Evolutionary conservation across 2,797 vertebrate species (phyloP), one percentile per base, ranked within the genome.

Genomic region (Syngnathus rostellatus): DNA sequence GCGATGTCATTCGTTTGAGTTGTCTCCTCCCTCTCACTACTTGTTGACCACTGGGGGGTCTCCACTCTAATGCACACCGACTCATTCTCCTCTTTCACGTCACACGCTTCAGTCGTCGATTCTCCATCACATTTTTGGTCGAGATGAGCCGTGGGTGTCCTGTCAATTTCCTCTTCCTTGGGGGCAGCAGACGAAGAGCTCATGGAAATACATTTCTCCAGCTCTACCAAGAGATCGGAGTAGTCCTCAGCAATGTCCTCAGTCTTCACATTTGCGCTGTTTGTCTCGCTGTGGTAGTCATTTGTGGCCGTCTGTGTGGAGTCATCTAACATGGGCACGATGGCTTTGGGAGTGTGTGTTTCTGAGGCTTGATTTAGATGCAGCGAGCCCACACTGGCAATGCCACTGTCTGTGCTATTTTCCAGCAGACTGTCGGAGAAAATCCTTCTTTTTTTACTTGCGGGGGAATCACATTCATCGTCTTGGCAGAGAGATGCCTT

Each of bases 401-500:
- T 85, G 60, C 86, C 88, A 8, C 86, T 89, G 73, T 91, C 88
- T 2, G 80, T 65, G 68, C 79, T 73, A 4, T 64, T 83, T 2
- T 82, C 85, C 8, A 82, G 65, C 2, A 83, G 67, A 69, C 81
- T 87, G 80, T 86, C 88, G 39, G 81, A 67, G 8, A 79, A 76
- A 63, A 91, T 75, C 69, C 90, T 94, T 63, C 87, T 89, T 82
- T 88, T 94, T 73, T 97, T 98, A 78, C 79, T 89, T 0, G 90
- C 89, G 0, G 92, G 91, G 9, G 77, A 83, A 67, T 90, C 87
- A 69, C 85, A 87, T 72, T 86, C 80, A 66, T 92, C 88, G 69
- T 89, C 92, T 73, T 81, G 87, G 70, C 84, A 80, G 12, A 68
- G 68, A 17, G 85, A 83, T 2, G 72, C 76, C 74, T 75, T 64